Conservation (phyloP, 2,113 vertebrate genomes). For the Egretta garzetta region DNA sequence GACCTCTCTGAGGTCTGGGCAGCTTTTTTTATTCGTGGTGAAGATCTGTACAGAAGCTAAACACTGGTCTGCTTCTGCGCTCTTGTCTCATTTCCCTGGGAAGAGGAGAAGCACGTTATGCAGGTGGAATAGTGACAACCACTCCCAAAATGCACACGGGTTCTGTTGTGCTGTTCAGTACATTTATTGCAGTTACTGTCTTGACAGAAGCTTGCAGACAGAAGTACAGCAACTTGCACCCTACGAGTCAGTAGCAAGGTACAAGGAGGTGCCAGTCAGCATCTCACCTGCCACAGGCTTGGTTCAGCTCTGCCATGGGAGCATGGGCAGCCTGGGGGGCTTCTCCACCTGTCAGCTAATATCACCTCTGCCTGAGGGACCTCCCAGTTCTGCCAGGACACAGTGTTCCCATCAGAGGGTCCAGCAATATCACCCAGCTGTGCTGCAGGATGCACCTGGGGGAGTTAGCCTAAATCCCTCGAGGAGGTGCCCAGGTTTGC, state of each 20-base stretch:
- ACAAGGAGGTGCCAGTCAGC: not conserved
- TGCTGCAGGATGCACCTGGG: not conserved
- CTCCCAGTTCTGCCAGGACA: not conserved
- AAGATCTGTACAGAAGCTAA: not conserved
- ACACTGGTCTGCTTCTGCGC: not conserved
- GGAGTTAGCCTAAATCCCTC: not conserved
- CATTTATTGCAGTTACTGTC: not conserved
- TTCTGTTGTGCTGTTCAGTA: not conserved
- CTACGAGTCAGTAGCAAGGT: not conserved
- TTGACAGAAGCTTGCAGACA: not conserved
- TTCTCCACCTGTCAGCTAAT: not conserved
- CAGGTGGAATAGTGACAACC: not conserved
- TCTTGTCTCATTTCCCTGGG: not conserved
- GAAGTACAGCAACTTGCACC: not conserved
- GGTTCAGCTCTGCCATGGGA: not conserved
- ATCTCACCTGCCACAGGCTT: not conserved
- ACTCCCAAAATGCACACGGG: not conserved
- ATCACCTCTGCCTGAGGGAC: not conserved
- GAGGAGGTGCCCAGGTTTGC: not conserved
- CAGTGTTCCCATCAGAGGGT: not conserved
- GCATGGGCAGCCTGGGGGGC: not conserved
- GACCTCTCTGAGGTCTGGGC: not conserved
- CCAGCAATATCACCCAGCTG: not conserved
- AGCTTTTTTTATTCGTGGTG: not conserved
- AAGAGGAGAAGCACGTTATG: fast-evolving